These are phyloP conservation scores for Prietella phreatophila DNA, from an alignment of 2,113 vertebrate species.

Conservation along the genomic window DNA sequence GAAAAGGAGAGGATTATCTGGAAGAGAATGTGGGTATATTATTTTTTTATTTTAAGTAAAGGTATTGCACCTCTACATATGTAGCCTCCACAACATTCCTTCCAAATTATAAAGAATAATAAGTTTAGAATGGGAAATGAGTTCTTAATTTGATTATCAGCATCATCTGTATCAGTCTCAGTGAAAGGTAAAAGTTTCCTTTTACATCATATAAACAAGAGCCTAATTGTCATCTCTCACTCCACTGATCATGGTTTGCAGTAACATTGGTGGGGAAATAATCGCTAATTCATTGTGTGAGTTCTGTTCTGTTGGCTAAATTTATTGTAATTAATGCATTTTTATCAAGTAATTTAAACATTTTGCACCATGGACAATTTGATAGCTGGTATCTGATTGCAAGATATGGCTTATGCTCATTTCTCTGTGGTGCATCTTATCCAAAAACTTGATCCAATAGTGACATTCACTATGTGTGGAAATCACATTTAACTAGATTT, in stretches of 20 bases:
- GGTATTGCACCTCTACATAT: neutral
- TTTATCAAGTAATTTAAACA: neutral
- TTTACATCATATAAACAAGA: neutral
- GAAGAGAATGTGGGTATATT: neutral
- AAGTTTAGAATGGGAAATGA: neutral
- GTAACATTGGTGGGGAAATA: neutral
- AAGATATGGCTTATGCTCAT: neutral
- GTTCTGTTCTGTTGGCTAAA: neutral
- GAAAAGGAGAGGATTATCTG: neutral
- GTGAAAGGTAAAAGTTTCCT: neutral
- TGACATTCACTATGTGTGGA: neutral
- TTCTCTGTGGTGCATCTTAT: neutral
- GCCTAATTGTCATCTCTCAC: neutral
- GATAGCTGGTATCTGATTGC: neutral
- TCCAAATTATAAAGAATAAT: neutral
- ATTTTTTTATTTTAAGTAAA: neutral
- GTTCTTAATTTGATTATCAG: neutral
- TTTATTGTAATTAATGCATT: neutral
- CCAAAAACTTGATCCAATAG: neutral
- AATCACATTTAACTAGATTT: neutral
- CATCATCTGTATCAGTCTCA: neutral
- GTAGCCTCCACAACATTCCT: neutral
- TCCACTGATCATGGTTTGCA: neutral
- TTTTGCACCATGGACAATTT: neutral
- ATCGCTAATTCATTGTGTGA: neutral